phyloP scores from a whole-genome alignment of 2,888 invertebrate genomes.

The Tenthredo scrophulariae region DNA sequence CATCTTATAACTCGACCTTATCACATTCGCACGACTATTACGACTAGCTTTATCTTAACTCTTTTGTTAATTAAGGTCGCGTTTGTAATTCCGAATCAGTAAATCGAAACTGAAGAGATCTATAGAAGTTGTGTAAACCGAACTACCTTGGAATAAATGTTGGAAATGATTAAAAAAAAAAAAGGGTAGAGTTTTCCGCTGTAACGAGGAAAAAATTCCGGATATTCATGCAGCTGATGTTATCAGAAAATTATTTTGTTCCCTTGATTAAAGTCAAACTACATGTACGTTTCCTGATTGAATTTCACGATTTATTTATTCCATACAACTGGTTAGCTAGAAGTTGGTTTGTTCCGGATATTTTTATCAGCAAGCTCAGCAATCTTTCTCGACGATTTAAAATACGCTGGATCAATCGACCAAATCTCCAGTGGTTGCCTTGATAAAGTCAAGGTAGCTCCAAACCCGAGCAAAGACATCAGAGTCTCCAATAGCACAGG shows the following conservation, averaged over 20 bases:
- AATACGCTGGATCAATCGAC: not conserved
- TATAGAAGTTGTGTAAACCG: not conserved
- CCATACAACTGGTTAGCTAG: not conserved
- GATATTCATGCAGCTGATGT: not conserved
- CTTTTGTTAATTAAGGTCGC: not conserved
- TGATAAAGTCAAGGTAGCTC: slow-evolving; percentile 66
- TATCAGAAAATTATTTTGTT: not conserved
- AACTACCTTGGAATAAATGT: not conserved
- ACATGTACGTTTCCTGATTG: not conserved
- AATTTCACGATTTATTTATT: not conserved
- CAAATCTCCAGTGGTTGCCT: slow-evolving; percentile 50
- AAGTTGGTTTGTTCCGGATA: not conserved
- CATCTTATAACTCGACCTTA: not conserved
- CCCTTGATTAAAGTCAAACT: slow-evolving; percentile 1
- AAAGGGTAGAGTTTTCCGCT: not conserved
- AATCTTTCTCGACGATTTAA: not conserved
- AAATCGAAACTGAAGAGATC: not conserved
- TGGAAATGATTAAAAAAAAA: not conserved
- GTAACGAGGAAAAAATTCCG: not conserved
- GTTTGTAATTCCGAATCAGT: not conserved
- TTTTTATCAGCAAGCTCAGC: not conserved
- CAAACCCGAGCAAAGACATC: slow-evolving; percentile 69
- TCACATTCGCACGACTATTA: not conserved
- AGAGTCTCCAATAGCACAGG: slow-evolving; percentile 68
- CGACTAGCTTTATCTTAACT: not conserved